These are phyloP conservation scores for Alloscopus bannaensis DNA, from an alignment of 2,888 invertebrate genomes.

Conservation along the genomic window DNA sequence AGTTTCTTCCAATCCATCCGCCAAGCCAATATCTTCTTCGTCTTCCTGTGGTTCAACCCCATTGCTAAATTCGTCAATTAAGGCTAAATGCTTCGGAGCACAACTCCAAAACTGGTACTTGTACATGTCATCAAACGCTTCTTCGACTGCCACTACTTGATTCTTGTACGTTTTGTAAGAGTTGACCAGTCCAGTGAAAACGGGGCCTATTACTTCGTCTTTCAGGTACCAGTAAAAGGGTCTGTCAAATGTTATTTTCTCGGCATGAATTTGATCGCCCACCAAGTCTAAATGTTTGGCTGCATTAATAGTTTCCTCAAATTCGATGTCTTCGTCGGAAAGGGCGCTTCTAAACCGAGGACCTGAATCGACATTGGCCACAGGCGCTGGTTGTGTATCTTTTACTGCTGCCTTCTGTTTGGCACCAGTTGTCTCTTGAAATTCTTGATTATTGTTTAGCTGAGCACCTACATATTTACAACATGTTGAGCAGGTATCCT, in stretches of 20 bases:
- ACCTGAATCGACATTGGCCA: not conserved
- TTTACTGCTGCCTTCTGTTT: constrained; percentile 5
- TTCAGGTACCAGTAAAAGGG: constrained; percentile 71
- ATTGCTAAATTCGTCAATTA: constrained; percentile 49
- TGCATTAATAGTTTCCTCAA: constrained; percentile 37
- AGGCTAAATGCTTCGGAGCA: constrained; percentile 58
- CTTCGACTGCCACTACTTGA: constrained; percentile 59
- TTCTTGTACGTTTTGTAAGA: constrained; percentile 65
- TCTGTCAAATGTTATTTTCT: constrained; percentile 64
- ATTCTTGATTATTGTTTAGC: constrained; percentile 61
- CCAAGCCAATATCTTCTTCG: constrained; percentile 52
- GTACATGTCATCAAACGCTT: constrained; percentile 68
- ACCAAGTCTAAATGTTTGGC: constrained; percentile 51
- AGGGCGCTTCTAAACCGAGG: constrained; percentile 35
- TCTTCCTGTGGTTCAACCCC: constrained; percentile 42
- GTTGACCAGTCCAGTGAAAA: constrained; percentile 69
- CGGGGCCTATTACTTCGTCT: constrained; percentile 68
- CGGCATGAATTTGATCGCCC: constrained; percentile 56
- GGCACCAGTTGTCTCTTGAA: constrained; percentile 55
- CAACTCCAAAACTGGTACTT: constrained; percentile 71
- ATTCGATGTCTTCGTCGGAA: constrained; percentile 33
- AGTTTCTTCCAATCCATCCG: constrained; percentile 49
- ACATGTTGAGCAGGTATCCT: not conserved
- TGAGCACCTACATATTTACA: constrained; percentile 52
- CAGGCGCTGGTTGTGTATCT: not conserved